Conservation (phyloP, 2,113 vertebrate species). For the Melanocharis versteri region DNA sequence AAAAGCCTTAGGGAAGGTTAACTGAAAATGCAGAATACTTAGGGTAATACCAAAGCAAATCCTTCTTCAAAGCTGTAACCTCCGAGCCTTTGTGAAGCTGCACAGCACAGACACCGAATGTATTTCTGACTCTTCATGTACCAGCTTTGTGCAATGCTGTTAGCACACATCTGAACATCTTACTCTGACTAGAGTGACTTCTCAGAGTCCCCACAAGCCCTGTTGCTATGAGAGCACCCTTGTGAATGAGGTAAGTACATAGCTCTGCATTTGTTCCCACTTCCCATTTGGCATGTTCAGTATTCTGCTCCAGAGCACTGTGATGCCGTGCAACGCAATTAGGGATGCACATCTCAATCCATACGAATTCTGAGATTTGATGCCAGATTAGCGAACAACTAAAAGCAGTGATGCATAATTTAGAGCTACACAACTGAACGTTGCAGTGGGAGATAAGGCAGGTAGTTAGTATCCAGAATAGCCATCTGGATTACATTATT, state of each 20-base stretch:
- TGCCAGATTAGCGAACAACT: background rate
- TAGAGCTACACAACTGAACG: background rate
- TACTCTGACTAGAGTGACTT: background rate
- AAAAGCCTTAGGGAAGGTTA: background rate
- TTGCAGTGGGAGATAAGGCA: background rate
- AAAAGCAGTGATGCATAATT: background rate
- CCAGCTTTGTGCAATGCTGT: background rate
- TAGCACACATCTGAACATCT: background rate
- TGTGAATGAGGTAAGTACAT: background rate
- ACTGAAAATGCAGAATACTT: background rate
- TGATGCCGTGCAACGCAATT: background rate
- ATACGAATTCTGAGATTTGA: background rate
- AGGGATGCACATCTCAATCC: background rate
- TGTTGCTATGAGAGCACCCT: background rate
- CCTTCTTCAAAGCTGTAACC: background rate
- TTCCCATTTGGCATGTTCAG: background rate
- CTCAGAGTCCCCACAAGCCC: background rate
- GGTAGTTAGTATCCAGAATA: background rate
- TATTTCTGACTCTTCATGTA: background rate
- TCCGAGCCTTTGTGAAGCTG: background rate
- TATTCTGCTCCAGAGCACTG: background rate
- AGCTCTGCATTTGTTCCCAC: background rate
- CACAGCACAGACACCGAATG: fast-evolving
- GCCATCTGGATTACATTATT: background rate
- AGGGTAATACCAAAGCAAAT: background rate